phyloP scores from a whole-genome alignment of 2,113 vertebrate species.

The Anarhynchus alexandrinus region DNA sequence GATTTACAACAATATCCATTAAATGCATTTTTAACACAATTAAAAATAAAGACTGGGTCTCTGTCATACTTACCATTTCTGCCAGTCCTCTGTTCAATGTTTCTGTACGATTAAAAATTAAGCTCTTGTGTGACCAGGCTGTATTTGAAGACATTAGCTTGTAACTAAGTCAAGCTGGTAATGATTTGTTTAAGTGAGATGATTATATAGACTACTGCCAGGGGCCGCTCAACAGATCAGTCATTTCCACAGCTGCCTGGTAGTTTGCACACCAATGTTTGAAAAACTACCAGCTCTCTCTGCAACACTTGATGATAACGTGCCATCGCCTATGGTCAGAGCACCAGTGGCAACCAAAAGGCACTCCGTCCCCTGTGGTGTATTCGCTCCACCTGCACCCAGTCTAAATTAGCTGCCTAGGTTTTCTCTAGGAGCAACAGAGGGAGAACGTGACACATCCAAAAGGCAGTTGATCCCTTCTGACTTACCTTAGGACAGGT shows the following conservation, averaged over 20 bases:
- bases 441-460: not conserved
- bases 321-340: not conserved
- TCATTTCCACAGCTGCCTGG: not conserved
- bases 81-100: not conserved
- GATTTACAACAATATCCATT: not conserved
- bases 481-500: not conserved
- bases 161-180: not conserved
- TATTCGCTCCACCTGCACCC: not conserved
- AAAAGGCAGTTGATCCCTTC: not conserved
- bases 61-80: not conserved
- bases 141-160: not conserved
- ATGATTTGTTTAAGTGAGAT: not conserved
- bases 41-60: not conserved
- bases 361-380: not conserved
- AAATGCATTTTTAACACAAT: not conserved
- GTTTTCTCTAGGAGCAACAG: not conserved
- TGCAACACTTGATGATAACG: fast-evolving
- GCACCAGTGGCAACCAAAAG: not conserved
- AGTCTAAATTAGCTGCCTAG: not conserved
- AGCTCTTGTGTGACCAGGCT: not conserved
- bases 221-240: not conserved
- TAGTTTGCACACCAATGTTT: not conserved
- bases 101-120: not conserved
- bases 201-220: not conserved
- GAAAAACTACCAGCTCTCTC: not conserved